These are phyloP conservation scores for Psammodynastes pulverulentus DNA, from an alignment of 2,113 vertebrate genomes.

Conservation along the genomic window DNA sequence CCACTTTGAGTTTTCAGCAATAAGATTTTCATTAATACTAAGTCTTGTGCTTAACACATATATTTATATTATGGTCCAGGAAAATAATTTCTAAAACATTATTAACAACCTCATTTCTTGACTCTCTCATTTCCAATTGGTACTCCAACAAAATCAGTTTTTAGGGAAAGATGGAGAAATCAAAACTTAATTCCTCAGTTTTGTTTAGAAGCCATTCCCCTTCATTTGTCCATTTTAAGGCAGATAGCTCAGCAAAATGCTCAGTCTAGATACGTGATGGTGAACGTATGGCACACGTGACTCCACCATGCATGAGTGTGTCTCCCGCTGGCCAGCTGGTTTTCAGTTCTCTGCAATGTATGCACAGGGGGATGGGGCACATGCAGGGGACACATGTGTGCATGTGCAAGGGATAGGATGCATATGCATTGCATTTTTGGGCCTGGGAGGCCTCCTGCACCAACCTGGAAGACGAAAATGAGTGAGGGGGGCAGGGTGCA, in stretches of 20 bases:
- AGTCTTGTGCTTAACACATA: background rate
- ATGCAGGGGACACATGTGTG: too few species aligned
- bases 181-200: background rate
- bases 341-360: too few species aligned
- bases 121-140: background rate
- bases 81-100: background rate
- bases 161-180: background rate
- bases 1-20: background rate
- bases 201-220: background rate
- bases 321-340: too few species aligned
- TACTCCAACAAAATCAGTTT: constrained; percentile 18
- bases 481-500: too few species aligned
- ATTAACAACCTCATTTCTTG: background rate
- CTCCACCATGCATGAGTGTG: too few species aligned
- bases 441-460: too few species aligned
- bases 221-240: background rate
- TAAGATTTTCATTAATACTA: background rate
- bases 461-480: too few species aligned
- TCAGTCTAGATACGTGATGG: background rate
- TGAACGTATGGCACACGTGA: too few species aligned
- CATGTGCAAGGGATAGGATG: too few species aligned
- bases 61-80: background rate
- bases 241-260: fast-evolving
- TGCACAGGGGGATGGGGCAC: too few species aligned
- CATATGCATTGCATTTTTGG: too few species aligned